Evolutionary conservation across 2,113 vertebrate species (phyloP), one percentile per base, ranked within the genome.

Genomic region (Camelus bactrianus): DNA sequence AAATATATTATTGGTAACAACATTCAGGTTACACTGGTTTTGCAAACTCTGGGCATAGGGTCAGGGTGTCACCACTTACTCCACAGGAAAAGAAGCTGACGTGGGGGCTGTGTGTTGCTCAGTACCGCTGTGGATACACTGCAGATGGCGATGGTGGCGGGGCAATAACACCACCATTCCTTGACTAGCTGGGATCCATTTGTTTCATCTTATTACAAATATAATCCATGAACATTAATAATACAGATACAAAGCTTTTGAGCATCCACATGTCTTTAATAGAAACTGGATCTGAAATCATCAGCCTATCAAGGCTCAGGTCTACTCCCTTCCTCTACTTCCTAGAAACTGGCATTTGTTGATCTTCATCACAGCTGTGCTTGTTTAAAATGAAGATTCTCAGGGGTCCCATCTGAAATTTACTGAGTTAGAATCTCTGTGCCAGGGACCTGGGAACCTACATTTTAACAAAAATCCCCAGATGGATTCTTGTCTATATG

Each of bases 161-260:
- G 5, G 20, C 2, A 6, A n/a, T 28, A 56, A 48, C 5, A 52
- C 17, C 10, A 24, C 15, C 13, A 64, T 17, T n/a, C 26, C 30
- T 20, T 60, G 11, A 54, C 69, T 50, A 13, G 22, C 54, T 32
- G 80, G 65, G 75, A 50, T 17, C 28, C 7, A 13, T 30, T 28
- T 64, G 76, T 75, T 89, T 26, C 58, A 79, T 54, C 60, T 97
- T 42, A 80, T 69, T 52, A 81, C 54, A 83, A 80, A 87, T 52
- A 72, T 9, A 69, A 85, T 38, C 77, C 60, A 38, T 28, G 26
- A 82, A 79, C 15, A 70, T 24, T 28, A 75, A 60, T 19, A 32
- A 87, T 38, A 75, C 32, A 77, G 75, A 69, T 24, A 26, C 12
- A 19, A 70, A 88, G 70, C 24, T 70, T 58, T 28, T 60, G 50